Conservation (phyloP, 2,888 invertebrate species). For the Aporophyla lueneburgensis region DNA sequence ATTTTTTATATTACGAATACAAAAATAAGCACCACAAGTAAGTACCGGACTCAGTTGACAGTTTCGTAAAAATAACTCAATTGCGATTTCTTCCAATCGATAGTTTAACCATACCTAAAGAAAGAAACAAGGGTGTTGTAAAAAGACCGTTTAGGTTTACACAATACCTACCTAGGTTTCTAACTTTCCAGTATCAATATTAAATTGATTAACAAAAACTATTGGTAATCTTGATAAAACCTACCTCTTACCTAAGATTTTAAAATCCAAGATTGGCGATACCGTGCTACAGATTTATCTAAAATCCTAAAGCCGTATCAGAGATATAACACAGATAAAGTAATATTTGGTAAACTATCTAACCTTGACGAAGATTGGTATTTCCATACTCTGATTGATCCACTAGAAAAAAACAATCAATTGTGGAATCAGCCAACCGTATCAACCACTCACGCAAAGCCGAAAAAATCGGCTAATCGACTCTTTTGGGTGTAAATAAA, state of each 20-base stretch:
- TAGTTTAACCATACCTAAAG: too few relatives aligned
- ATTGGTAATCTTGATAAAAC: conserved; percentile 18
- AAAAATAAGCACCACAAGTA: too few relatives aligned
- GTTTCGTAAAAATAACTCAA: too few relatives aligned
- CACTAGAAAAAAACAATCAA: conserved; percentile 31
- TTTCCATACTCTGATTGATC: conserved; percentile 14
- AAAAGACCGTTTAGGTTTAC: conserved; percentile 1
- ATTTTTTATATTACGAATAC: too few relatives aligned
- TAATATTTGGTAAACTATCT: neutral
- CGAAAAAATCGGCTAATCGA: conserved; percentile 73
- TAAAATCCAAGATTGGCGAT: neutral
- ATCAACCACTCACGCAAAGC: conserved; percentile 48
- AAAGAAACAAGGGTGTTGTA: too few relatives aligned
- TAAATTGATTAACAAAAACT: conserved; percentile 29
- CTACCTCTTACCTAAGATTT: neutral
- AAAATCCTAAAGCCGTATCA: conserved; percentile 1
- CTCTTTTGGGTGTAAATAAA: conserved; percentile 79
- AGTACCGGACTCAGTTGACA: too few relatives aligned
- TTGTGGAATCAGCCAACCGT: conserved; percentile 27
- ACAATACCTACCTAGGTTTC: conserved; percentile 30
- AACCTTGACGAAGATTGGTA: conserved; percentile 30
- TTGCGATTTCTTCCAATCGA: too few relatives aligned
- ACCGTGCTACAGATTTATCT: conserved; percentile 5
- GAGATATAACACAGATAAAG: conserved; percentile 15
- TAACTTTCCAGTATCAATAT: conserved; percentile 53